These are phyloP conservation scores for Recurvirostra avosetta DNA, from an alignment of 2,113 vertebrate species.

Conservation along the genomic window DNA sequence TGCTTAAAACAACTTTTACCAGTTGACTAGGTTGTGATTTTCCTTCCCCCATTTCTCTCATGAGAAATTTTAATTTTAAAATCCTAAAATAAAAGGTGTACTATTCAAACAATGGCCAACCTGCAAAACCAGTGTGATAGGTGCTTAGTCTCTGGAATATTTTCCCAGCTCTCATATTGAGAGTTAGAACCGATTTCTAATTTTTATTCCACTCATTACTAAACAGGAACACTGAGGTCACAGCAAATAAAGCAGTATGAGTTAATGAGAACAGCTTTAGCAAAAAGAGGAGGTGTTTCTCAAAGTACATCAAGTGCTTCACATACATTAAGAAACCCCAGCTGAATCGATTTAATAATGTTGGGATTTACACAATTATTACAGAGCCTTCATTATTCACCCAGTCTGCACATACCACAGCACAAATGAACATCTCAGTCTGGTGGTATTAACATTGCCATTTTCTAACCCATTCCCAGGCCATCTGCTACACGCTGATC, in stretches of 20 bases:
- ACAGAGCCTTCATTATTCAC: constrained; percentile 84
- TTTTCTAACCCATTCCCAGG: constrained; percentile 80
- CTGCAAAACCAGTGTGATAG: neutral
- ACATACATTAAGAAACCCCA: constrained; percentile 83
- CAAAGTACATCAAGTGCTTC: constrained; percentile 78
- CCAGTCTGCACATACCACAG: constrained; percentile 75
- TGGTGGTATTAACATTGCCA: constrained; percentile 82
- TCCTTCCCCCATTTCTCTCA: neutral
- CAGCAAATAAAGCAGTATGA: constrained; percentile 79
- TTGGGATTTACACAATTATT: constrained; percentile 88
- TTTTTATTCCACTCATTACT: constrained; percentile 78
- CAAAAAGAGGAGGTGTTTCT: constrained; percentile 78
- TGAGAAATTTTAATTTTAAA: neutral
- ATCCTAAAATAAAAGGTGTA: neutral
- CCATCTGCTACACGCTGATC: constrained; percentile 82
- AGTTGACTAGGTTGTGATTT: neutral
- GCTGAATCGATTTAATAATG: constrained; percentile 86
- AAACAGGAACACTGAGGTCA: constrained; percentile 77
- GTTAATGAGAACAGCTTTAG: constrained; percentile 83
- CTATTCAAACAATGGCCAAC: constrained; percentile 13
- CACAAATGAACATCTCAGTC: constrained; percentile 84
- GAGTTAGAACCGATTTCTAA: constrained; percentile 68
- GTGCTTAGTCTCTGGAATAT: constrained; percentile 38
- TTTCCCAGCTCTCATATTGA: constrained; percentile 46
- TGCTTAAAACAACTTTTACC: neutral